Evolutionary conservation across 1,140 invertebrate genomes (phyloP), one percentile per base, ranked within the genome.

Genomic region (Papilio helenus): DNA sequence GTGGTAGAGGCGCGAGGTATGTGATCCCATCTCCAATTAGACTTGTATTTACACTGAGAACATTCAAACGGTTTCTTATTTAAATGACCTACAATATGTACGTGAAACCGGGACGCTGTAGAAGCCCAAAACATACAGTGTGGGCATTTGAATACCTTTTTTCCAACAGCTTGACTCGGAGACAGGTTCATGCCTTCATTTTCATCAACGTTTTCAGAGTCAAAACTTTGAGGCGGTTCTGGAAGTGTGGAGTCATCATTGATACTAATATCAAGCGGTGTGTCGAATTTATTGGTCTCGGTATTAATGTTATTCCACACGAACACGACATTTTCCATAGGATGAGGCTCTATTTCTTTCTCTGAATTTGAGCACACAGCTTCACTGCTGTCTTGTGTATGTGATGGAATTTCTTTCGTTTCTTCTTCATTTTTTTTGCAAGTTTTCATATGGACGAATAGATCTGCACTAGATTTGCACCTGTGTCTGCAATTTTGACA

Each of bases 1-100:
- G 7, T 42, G 9, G 51, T 61, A 58, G 7, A 29, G 12, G 29
- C 10, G 42, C 12, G 16, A 5, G 34, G 34, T 39, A 39, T n/a
- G n/a, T n/a, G n/a, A 94, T 99, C 98, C 98, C 98, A 99, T 82
- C 98, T 96, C 98, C 98, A 99, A 93, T 99, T 99, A 29, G 98
- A 99, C 82, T 98, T 97, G 89, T 99, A 98, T 29, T 97, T 96
- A 95, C 99, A 99, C 3, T 98, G 95, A 3, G 98, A 99, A 95
- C 99, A 99, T 94, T 98, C 98, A 90, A 99, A 99, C 5, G 98
- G 98, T 90, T 98, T 98, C 90, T 97, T 97, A 92, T 98, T 98
- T 80, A 98, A 95, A 94, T 98, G 98, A 23, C 98, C 98, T 26
- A 98, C 98, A 84, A 98, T 98, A 93, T 98, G 98, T 23, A 98